Evolutionary conservation across 37 sponge, comb jelly and placozoan species (phyloP).

Genomic region (Ephydatia muelleri): DNA sequence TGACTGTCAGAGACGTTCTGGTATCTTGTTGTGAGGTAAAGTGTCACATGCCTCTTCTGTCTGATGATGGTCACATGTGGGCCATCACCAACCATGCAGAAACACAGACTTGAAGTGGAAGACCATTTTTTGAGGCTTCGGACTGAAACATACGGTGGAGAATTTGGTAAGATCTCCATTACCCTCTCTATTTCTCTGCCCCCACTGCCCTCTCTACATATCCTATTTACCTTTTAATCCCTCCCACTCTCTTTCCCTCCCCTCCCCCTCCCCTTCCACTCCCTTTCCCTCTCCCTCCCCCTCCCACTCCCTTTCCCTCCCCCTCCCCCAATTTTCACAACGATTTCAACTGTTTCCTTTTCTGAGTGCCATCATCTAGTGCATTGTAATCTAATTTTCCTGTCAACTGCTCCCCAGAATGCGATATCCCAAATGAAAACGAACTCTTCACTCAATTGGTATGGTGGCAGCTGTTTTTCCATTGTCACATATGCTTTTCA

Average conservation of each 20-base stretch:
- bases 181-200: background rate
- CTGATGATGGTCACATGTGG: background rate
- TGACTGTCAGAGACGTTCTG: conserved; percentile 37
- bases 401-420: background rate
- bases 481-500: no score
- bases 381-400: background rate
- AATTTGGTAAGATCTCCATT: conserved; percentile 24
- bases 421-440: conserved; percentile 18
- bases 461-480: background rate
- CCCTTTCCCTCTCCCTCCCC: background rate
- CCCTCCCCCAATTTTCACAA: no score
- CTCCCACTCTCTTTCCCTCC: background rate
- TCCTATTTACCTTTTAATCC: no score
- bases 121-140: conserved; percentile 53
- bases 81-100: conserved; percentile 2
- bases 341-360: no score
- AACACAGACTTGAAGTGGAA: conserved; percentile 19
- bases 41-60: no score
- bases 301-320: no score
- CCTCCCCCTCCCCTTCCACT: background rate
- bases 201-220: no score
- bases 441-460: conserved; percentile 47
- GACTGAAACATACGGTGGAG: conserved; percentile 5
- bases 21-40: conserved; percentile 28
- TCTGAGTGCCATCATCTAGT: no score